These are phyloP conservation scores for Spatulosminthurus flaviceps DNA, from an alignment of 2,888 invertebrate genomes.

Conservation along the genomic window DNA sequence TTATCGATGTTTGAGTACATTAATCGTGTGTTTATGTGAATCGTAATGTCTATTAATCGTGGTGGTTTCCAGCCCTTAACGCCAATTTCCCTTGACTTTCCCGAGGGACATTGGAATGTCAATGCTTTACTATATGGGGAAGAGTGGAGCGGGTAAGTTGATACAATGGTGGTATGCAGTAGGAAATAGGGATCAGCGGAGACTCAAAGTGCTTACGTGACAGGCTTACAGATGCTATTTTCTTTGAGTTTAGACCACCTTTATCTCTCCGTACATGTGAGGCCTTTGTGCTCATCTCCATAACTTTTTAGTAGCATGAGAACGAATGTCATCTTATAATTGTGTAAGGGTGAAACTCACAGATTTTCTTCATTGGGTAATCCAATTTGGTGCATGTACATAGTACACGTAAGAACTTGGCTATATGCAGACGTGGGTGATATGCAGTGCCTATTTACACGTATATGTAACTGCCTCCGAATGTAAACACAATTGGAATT, in stretches of 20 bases:
- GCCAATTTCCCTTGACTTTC: constrained; percentile 15
- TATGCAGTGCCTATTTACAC: background rate
- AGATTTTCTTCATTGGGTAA: constrained; percentile 18
- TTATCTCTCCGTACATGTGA: background rate
- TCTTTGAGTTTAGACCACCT: constrained; percentile 11
- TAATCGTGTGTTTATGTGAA: constrained; percentile 21
- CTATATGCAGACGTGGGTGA: too few species aligned
- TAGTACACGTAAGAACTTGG: too few species aligned
- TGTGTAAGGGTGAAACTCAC: constrained; percentile 9
- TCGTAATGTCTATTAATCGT: background rate
- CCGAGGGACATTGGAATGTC: background rate
- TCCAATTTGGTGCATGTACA: background rate
- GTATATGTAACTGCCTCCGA: background rate
- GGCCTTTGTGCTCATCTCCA: background rate
- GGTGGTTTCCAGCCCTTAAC: background rate
- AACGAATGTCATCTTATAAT: constrained; percentile 9
- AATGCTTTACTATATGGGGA: background rate
- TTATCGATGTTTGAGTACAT: background rate
- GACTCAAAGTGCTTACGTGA: background rate
- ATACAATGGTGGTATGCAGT: background rate
- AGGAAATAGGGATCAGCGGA: background rate
- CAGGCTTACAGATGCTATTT: constrained; percentile 4
- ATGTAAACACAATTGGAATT: background rate
- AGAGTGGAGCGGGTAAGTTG: constrained; percentile 8
- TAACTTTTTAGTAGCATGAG: background rate